These are phyloP conservation scores for Tachina grossa DNA, from an alignment of 2,888 invertebrate genomes.

Conservation along the genomic window DNA sequence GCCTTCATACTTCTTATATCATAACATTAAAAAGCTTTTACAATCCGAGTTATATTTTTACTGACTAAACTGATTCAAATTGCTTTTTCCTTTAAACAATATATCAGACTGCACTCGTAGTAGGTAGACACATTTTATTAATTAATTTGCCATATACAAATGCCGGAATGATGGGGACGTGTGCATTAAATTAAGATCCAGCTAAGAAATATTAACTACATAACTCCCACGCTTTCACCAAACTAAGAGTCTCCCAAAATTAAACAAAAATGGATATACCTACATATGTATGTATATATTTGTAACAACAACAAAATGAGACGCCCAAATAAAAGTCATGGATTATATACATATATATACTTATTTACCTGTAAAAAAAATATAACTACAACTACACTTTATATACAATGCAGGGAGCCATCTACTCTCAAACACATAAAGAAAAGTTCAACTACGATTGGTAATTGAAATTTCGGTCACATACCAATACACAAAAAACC, in stretches of 20 bases:
- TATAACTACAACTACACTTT: slow-evolving; percentile 20
- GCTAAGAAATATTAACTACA: slow-evolving; percentile 13
- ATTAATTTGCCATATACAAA: slow-evolving; percentile 46
- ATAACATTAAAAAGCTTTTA: no score
- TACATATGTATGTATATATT: no score
- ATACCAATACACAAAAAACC: slow-evolving; percentile 76
- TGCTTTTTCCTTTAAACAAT: neutral
- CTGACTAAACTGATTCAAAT: neutral
- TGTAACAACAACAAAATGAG: slow-evolving; percentile 32
- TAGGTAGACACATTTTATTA: slow-evolving; percentile 1
- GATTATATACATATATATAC: slow-evolving; percentile 36
- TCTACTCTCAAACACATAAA: slow-evolving; percentile 54
- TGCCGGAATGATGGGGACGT: slow-evolving; percentile 13
- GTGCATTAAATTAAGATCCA: slow-evolving; percentile 30
- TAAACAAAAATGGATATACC: neutral
- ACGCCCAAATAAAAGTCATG: slow-evolving; percentile 67
- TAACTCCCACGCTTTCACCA: slow-evolving; percentile 60
- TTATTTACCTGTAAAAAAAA: slow-evolving; percentile 56
- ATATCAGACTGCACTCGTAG: neutral
- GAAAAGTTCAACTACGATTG: slow-evolving; percentile 74
- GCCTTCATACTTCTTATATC: no score
- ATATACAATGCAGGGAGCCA: slow-evolving; percentile 59
- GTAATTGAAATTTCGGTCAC: slow-evolving; percentile 81
- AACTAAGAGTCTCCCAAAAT: neutral
- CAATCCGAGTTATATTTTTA: neutral